A percentile compares a stretch with the other conserved stretches of the same genome.
These are phyloP conservation scores for Hymenochirus boettgeri DNA, from an alignment of 2,113 vertebrate species.

Conservation along the genomic window DNA sequence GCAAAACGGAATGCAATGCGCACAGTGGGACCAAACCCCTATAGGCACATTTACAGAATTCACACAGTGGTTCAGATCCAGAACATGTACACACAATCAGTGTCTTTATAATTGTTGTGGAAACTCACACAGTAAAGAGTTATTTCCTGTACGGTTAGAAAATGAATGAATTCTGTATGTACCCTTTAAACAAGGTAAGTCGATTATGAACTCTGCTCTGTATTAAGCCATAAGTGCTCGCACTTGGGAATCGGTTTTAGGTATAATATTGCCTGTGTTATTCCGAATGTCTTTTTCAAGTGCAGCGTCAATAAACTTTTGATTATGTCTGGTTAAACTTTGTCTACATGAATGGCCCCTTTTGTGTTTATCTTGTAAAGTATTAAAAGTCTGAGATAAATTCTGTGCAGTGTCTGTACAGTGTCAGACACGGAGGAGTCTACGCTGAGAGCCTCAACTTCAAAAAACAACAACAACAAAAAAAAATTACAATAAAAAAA, in stretches of 20 bases:
- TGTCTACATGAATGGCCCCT: constrained; percentile 34
- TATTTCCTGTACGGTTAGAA: too few relatives aligned
- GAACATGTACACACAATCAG: too few relatives aligned
- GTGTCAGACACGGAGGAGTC: constrained; percentile 5
- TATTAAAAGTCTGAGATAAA: constrained; percentile 26
- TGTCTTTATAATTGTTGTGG: too few relatives aligned
- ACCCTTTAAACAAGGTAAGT: neutral
- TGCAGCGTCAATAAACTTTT: constrained; percentile 46
- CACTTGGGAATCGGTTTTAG: constrained; percentile 21
- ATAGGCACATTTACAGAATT: too few relatives aligned
- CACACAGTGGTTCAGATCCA: too few relatives aligned
- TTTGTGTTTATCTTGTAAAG: constrained; percentile 43
- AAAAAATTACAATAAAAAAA: too few relatives aligned
- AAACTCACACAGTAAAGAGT: too few relatives aligned
- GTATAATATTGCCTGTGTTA: constrained; percentile 33
- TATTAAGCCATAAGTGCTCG: neutral
- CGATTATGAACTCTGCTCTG: neutral
- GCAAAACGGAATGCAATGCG: too few relatives aligned
- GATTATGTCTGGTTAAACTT: constrained; percentile 39
- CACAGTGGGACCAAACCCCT: too few relatives aligned
- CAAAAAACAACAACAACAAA: too few relatives aligned
- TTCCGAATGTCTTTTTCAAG: constrained; percentile 37
- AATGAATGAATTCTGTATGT: too few relatives aligned
- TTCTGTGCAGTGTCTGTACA: constrained; percentile 22
- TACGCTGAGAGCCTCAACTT: too few relatives aligned